These are phyloP conservation scores for Argyrosomus japonicus DNA, from an alignment of 2,113 vertebrate genomes.

Conservation along the genomic window DNA sequence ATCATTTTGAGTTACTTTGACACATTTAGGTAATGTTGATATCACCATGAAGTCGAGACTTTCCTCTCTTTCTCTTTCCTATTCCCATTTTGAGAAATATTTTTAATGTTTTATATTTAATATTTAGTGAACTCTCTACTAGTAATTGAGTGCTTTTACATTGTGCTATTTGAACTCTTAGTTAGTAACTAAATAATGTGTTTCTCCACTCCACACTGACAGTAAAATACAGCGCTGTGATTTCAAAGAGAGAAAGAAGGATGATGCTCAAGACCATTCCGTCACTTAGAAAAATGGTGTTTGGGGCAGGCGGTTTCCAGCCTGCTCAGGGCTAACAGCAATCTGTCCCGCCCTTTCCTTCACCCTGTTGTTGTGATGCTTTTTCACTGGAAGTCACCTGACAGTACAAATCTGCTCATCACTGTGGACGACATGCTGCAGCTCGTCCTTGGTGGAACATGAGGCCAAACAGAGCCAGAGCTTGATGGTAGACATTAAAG, in stretches of 20 bases:
- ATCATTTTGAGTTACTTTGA: too few relatives aligned
- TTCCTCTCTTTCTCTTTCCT: too few relatives aligned
- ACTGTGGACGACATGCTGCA: neutral
- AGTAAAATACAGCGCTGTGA: neutral
- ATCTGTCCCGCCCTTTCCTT: neutral
- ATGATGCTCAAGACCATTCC: neutral
- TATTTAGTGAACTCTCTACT: too few relatives aligned
- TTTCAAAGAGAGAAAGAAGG: neutral
- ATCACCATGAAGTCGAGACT: too few relatives aligned
- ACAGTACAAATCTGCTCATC: conserved; percentile 4
- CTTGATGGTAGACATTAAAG: neutral
- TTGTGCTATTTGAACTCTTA: too few relatives aligned
- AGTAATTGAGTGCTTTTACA: too few relatives aligned
- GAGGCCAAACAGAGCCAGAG: neutral
- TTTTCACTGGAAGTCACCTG: neutral
- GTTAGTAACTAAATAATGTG: too few relatives aligned
- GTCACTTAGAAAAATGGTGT: neutral
- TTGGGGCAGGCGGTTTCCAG: neutral
- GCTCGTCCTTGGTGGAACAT: neutral
- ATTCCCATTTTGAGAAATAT: too few relatives aligned
- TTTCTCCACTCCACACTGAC: too few relatives aligned
- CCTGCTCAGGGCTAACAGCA: neutral
- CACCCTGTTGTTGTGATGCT: neutral
- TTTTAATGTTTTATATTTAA: too few relatives aligned
- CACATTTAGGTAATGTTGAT: too few relatives aligned